A percentile compares a stretch with the other conserved stretches of the same genome.
Conservation (phyloP, 2,113 vertebrate species). For the Eulacestoma nigropectus region DNA sequence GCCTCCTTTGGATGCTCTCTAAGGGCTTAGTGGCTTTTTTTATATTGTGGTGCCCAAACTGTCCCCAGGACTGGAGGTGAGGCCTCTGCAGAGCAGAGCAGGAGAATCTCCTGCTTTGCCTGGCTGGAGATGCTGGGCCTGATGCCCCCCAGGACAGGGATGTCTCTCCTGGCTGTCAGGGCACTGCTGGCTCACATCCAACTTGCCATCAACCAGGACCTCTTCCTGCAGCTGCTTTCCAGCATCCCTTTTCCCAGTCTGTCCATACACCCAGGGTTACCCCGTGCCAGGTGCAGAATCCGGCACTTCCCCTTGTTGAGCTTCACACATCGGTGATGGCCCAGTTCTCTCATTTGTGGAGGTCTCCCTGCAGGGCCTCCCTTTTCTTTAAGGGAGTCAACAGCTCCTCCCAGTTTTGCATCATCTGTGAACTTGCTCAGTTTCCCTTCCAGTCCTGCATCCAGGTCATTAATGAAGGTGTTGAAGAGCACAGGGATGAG, state of each 20-base stretch:
- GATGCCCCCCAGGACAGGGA: background rate
- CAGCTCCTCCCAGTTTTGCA: background rate
- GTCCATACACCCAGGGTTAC: background rate
- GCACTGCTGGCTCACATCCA: background rate
- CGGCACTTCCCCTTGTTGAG: background rate
- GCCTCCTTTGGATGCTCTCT: background rate
- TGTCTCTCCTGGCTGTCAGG: background rate
- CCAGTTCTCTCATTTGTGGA: background rate
- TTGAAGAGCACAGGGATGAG: background rate
- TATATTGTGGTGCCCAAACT: no score
- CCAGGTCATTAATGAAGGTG: background rate
- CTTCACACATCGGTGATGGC: accelerated
- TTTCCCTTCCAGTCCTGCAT: background rate
- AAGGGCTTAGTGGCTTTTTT: background rate
- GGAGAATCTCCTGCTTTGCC: background rate
- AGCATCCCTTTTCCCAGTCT: background rate
- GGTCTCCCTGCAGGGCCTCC: background rate
- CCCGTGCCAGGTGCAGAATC: background rate
- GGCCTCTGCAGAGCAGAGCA: background rate
- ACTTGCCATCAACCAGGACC: background rate
- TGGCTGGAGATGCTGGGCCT: background rate
- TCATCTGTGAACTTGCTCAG: background rate
- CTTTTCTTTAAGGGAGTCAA: background rate
- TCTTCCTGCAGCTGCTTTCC: background rate
- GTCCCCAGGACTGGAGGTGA: background rate